A percentile compares a stretch with the other conserved stretches of the same genome.
Conservation (phyloP, 2,797 vertebrate genomes). For the Okamejei kenojei region DNA sequence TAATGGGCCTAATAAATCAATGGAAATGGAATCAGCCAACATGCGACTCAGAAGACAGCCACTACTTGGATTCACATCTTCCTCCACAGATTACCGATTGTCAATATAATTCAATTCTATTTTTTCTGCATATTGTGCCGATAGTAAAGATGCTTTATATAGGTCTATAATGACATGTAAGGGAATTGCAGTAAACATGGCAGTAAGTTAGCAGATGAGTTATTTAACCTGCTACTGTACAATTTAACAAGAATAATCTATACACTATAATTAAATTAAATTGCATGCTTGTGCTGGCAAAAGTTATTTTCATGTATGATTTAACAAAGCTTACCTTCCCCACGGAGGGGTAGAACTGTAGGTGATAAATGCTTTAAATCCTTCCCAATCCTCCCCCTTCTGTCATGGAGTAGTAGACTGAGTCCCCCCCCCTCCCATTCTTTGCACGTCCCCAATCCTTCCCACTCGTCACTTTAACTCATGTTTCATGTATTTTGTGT, state of each 20-base stretch:
- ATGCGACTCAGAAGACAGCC: not conserved
- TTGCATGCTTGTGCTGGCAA: not conserved
- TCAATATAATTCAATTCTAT: not conserved
- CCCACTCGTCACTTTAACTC: too few species aligned
- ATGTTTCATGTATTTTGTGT: too few species aligned
- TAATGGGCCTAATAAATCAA: slow-evolving; percentile 20
- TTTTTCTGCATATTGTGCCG: not conserved
- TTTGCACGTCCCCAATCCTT: too few species aligned
- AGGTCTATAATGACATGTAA: not conserved
- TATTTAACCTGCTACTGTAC: not conserved
- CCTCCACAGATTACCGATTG: not conserved
- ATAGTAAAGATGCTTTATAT: not conserved
- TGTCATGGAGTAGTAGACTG: too few species aligned
- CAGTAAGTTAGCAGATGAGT: not conserved
- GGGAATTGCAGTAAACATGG: not conserved
- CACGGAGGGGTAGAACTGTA: not conserved
- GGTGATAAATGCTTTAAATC: not conserved
- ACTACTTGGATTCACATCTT: not conserved
- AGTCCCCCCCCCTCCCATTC: too few species aligned
- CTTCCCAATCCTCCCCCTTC: too few species aligned
- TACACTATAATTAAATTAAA: not conserved
- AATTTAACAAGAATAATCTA: slow-evolving; percentile 13
- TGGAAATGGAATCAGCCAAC: not conserved
- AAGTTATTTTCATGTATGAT: not conserved
- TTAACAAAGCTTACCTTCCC: not conserved